Percentiles rank a stretch among this genome's conserved stretches.
Conservation (phyloP, 2,113 vertebrate species). For the human (Homo sapiens) region DNA sequence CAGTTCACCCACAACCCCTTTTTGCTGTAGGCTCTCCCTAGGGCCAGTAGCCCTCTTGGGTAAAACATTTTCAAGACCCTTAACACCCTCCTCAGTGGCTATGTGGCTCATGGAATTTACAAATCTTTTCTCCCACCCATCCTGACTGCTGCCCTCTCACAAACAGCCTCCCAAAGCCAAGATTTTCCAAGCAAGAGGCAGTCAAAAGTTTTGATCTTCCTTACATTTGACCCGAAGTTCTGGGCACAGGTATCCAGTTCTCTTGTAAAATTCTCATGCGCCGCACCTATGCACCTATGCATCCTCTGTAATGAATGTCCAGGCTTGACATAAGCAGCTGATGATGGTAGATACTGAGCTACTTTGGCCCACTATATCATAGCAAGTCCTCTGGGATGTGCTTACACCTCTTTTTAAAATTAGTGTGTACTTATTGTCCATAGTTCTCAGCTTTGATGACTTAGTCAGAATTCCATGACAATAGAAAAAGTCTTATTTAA, state of each 20-base stretch:
- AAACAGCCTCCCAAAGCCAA: background rate
- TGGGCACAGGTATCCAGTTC: background rate
- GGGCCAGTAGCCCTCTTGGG: background rate
- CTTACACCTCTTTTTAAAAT: background rate
- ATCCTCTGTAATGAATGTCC: background rate
- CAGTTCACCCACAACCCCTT: background rate
- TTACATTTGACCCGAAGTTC: background rate
- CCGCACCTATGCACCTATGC: background rate
- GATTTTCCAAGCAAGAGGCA: background rate
- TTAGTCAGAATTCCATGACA: constrained; percentile 2
- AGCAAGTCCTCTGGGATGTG: background rate
- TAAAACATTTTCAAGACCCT: background rate
- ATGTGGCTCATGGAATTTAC: background rate
- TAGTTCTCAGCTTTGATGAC: background rate
- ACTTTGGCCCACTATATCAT: background rate
- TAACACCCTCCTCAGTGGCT: background rate
- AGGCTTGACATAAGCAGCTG: background rate
- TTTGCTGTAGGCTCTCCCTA: background rate
- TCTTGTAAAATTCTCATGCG: background rate
- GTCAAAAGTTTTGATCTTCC: background rate
- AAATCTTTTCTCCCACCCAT: background rate
- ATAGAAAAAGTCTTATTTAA: background rate
- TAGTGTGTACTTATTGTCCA: background rate
- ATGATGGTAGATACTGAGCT: too few relatives aligned
- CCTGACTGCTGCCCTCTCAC: background rate